Percentiles rank a stretch among this genome's conserved stretches.
These are phyloP conservation scores for Poeciliopsis presidionis DNA, from an alignment of 2,797 vertebrate species.

Conservation along the genomic window DNA sequence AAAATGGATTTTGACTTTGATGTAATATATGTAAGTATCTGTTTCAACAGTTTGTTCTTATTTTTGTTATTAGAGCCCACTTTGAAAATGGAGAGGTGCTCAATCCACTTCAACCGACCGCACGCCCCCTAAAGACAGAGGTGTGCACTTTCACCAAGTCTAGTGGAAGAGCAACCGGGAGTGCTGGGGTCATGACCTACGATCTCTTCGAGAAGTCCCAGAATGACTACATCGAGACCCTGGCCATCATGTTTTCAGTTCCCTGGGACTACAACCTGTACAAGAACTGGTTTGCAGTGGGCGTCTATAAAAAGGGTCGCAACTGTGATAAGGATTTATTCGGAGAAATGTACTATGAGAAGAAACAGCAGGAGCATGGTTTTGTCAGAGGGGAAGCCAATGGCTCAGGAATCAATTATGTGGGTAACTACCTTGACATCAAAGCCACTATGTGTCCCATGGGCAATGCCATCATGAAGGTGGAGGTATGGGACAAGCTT, in stretches of 20 bases:
- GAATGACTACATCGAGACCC: constrained; percentile 62
- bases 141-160: constrained; percentile 77
- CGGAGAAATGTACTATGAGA: constrained; percentile 80
- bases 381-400: constrained; percentile 72
- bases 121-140: constrained; percentile 68
- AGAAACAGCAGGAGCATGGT: constrained; percentile 54
- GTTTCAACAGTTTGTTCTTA: background rate
- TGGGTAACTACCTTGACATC: constrained; percentile 68
- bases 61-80: constrained; percentile 61
- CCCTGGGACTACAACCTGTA: constrained; percentile 79
- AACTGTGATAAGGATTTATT: constrained; percentile 70
- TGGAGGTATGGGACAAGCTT: constrained; percentile 80
- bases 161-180: constrained; percentile 50
- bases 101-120: constrained; percentile 78
- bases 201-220: constrained; percentile 61
- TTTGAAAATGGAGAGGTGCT: constrained; percentile 73
- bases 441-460: constrained; percentile 76
- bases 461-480: constrained; percentile 74
- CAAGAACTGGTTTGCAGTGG: constrained; percentile 76
- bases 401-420: constrained; percentile 73
- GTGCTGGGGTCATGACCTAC: constrained; percentile 77
- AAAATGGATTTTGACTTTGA: background rate
- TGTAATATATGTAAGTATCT: background rate
- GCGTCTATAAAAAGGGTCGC: constrained; percentile 63
- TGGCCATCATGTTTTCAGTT: constrained; percentile 79